Evolutionary conservation across 2,797 vertebrate genomes (phyloP).

Genomic region (Anabas testudineus): DNA sequence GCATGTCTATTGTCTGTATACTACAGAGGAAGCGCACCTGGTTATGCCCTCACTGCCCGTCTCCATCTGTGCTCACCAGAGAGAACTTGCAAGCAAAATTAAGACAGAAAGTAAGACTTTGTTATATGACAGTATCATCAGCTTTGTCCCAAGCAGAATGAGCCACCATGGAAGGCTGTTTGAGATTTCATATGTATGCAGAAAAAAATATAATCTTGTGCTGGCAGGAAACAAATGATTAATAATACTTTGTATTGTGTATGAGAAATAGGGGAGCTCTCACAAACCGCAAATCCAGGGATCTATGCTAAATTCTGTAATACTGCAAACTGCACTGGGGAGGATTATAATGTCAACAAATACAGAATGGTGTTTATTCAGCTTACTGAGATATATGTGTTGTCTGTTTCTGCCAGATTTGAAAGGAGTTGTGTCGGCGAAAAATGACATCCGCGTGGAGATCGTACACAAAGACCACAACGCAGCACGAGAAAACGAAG

Average conservation of each 20-base stretch:
- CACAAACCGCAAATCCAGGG: constrained; percentile 51
- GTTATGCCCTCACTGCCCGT: constrained; percentile 90
- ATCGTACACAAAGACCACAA: constrained; percentile 98
- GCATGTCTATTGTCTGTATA: constrained; percentile 89
- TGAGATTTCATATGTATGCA: constrained; percentile 76
- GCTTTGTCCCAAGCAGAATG: constrained; percentile 77
- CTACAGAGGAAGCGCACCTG: constrained; percentile 89
- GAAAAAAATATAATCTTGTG: constrained; percentile 67
- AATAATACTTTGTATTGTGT: constrained; percentile 72
- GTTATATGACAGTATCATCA: constrained; percentile 82
- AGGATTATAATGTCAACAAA: constrained; percentile 64
- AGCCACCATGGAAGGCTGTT: constrained; percentile 66
- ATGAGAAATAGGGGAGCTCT: constrained; percentile 47
- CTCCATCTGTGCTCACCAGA: constrained; percentile 91
- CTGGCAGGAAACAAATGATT: constrained; percentile 70
- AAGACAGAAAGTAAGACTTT: constrained; percentile 90
- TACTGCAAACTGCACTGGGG: constrained; percentile 53
- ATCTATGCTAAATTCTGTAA: constrained; percentile 68
- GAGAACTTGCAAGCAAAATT: constrained; percentile 91
- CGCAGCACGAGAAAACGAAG: constrained; percentile 90
- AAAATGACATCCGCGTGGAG: constrained; percentile 98
- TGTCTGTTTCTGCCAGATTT: constrained; percentile 86
- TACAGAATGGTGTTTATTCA: constrained; percentile 54
- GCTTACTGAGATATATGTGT: constrained; percentile 54
- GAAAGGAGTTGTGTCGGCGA: constrained; percentile 96